Evolutionary conservation across 2,113 vertebrate genomes (phyloP), one percentile per base, ranked within the genome.

Genomic region (Smithornis capensis): DNA sequence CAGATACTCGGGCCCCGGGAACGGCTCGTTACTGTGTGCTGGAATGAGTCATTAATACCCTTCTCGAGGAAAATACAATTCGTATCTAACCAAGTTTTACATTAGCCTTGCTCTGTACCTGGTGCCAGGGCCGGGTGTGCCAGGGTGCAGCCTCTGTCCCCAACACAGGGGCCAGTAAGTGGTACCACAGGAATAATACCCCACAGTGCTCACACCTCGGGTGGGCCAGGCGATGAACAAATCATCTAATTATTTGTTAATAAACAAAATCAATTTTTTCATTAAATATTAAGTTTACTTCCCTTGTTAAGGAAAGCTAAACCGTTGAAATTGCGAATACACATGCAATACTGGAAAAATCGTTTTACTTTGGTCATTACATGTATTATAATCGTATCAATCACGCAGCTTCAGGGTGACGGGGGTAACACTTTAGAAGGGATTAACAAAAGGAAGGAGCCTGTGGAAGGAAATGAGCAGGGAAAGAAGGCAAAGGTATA

Each of bases 401-500:
- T 53, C 60, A 9, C 0, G 3, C n/a, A 65, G 24, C 56, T 63
- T 53, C 65, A 53, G 68, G 24, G 19, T 49, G 62, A 42, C 3
- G 1, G 38, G 50, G 42, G 25, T n/a, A 70, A 40, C 19, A 71
- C 47, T 15, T 38, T 33, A 31, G 57, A n/a, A 18, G 22, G 84
- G 81, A 63, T 67, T 40, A 90, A 68, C 27, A n/a, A 35, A 63
- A 49, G 67, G 47, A 87, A 65, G 45, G 62, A 38, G 69, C 31
- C 23, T 25, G 77, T 56, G 77, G 53, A 71, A 87, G 83, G 89
- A 94, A 95, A 52, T 8, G 40, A 89, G n/a, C 33, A 3, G 52
- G 38, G 59, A 23, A 87, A 50, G 59, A 28, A 55, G 16, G 92
- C 68, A 81, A 94, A 94, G 89, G 80, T 89, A n/a, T 25, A 81